These are phyloP conservation scores for Capreolus pygargus DNA, from an alignment of 2,113 vertebrate genomes.

Conservation along the genomic window DNA sequence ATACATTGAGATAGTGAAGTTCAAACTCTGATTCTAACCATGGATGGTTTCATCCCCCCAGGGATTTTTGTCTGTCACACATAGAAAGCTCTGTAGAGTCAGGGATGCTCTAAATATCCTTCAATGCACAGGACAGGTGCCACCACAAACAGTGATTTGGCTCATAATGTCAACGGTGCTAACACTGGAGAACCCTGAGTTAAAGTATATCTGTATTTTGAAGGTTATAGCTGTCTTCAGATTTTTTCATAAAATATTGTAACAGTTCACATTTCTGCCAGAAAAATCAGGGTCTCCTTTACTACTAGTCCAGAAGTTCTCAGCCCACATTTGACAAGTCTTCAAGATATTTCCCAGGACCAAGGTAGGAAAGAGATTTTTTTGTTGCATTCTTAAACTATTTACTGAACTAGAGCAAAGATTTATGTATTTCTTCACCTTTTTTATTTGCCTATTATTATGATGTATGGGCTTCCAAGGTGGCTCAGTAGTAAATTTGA, in stretches of 20 bases:
- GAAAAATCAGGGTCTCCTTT: background rate
- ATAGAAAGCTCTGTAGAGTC: background rate
- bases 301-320: background rate
- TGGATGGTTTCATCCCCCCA: background rate
- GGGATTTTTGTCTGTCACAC: background rate
- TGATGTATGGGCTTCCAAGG: background rate
- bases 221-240: background rate
- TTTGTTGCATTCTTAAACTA: background rate
- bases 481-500: too few relatives aligned
- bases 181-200: background rate
- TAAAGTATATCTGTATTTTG: background rate
- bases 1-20: background rate
- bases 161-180: background rate
- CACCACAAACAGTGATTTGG: background rate
- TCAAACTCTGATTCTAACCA: background rate
- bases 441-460: background rate
- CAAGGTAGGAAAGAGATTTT: background rate
- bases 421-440: background rate
- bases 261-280: background rate
- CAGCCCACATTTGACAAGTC: background rate
- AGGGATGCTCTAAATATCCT: background rate
- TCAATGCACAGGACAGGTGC: accelerated
- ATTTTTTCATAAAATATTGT: background rate
- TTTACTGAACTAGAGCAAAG: background rate
- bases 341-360: background rate